A percentile compares a stretch with the other conserved stretches of the same genome.
Conservation (phyloP, 2,797 vertebrate species). For the Champsocephalus gunnari region DNA sequence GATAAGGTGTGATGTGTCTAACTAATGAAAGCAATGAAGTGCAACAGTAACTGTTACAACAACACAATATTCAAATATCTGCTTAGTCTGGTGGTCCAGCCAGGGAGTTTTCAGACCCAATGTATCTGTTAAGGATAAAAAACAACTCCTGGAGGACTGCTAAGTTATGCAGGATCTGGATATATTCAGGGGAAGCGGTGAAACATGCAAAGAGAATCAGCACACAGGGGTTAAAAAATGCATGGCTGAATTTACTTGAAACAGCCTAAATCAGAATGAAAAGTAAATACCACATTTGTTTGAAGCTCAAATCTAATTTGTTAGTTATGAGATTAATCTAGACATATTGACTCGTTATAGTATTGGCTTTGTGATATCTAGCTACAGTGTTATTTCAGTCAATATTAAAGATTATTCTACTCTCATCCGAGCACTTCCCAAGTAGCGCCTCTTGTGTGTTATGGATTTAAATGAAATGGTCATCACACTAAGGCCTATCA, state of each 20-base stretch:
- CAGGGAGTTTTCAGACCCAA: slow-evolving; percentile 33
- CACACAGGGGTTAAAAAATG: slow-evolving; percentile 50
- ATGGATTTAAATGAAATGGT: slow-evolving; percentile 38
- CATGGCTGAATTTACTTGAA: slow-evolving; percentile 33
- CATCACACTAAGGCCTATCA: neutral
- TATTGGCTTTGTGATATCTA: neutral
- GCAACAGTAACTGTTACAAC: slow-evolving; percentile 17
- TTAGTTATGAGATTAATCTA: neutral
- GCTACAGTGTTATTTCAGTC: slow-evolving; percentile 10
- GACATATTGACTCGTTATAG: slow-evolving; percentile 2
- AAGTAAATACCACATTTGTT: slow-evolving; percentile 13
- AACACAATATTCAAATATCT: slow-evolving; percentile 11
- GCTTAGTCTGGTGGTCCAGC: slow-evolving; percentile 10
- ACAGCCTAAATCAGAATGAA: neutral
- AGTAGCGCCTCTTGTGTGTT: neutral
- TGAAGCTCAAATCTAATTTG: neutral
- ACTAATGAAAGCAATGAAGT: slow-evolving; percentile 32
- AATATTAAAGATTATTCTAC: slow-evolving; percentile 16
- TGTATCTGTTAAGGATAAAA: slow-evolving; percentile 26
- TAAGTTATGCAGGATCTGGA: slow-evolving; percentile 40
- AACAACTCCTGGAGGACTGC: slow-evolving; percentile 24
- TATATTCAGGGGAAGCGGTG: slow-evolving; percentile 32
- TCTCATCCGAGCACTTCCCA: neutral
- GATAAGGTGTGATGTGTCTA: slow-evolving; percentile 2
- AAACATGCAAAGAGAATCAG: slow-evolving; percentile 27